These are phyloP conservation scores for Habrosyne pyritoides DNA, from an alignment of 2,888 invertebrate genomes.

Conservation along the genomic window DNA sequence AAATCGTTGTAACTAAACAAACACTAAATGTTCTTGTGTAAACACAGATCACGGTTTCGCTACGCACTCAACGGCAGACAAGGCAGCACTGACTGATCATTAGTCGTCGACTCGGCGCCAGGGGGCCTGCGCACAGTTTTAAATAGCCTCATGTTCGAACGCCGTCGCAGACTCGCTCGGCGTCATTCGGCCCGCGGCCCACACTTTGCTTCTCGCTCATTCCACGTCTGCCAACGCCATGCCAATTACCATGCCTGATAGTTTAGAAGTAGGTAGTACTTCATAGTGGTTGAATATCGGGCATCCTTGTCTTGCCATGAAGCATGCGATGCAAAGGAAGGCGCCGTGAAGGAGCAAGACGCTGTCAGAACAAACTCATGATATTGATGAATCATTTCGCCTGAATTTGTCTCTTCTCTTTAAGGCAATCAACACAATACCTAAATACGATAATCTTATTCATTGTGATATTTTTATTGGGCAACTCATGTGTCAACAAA, in stretches of 20 bases:
- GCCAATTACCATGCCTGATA: slow-evolving; percentile 11
- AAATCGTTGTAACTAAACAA: slow-evolving; percentile 77
- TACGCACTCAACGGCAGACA: slow-evolving; percentile 74
- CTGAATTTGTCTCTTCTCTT: slow-evolving; percentile 65
- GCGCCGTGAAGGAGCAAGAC: slow-evolving; percentile 31
- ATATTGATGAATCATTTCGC: slow-evolving; percentile 74
- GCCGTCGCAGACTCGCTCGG: slow-evolving; percentile 64
- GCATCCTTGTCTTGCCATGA: slow-evolving; percentile 26
- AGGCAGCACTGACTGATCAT: slow-evolving; percentile 82
- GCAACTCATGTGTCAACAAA: slow-evolving; percentile 13
- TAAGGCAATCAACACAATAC: slow-evolving; percentile 59
- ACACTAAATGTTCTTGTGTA: slow-evolving; percentile 77
- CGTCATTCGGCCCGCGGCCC: slow-evolving; percentile 71
- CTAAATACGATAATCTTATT: slow-evolving; percentile 49
- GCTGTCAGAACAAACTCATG: slow-evolving; percentile 49
- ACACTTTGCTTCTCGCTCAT: slow-evolving; percentile 82
- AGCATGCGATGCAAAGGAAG: slow-evolving; percentile 32
- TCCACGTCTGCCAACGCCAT: slow-evolving; percentile 59
- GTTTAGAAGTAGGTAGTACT: no score
- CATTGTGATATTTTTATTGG: slow-evolving; percentile 54
- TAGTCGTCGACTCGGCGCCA: slow-evolving; percentile 80
- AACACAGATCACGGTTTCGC: slow-evolving; percentile 74
- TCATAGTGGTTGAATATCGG: slow-evolving; percentile 22
- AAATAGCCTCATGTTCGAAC: slow-evolving; percentile 81
- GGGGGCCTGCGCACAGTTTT: slow-evolving; percentile 83